Conservation (phyloP, 2,888 invertebrate species). For the Platerodrilus igneus region DNA sequence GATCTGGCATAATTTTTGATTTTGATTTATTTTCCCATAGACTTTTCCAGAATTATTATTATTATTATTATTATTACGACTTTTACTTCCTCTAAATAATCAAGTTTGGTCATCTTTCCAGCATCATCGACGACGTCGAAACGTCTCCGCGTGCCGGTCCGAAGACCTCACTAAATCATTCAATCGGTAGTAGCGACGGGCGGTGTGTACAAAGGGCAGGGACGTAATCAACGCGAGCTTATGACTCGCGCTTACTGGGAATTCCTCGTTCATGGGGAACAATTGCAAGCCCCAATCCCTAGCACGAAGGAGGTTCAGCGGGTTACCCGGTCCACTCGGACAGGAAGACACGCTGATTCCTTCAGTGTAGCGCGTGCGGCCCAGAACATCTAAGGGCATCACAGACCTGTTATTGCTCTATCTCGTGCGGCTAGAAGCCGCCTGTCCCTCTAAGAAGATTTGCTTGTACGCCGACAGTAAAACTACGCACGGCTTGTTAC, state of each 20-base stretch:
- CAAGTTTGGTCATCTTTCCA: conserved; percentile 60
- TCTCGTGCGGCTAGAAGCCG: conserved; percentile 56
- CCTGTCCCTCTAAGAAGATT: conserved; percentile 60
- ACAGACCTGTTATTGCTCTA: conserved; percentile 63
- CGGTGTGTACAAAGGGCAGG: conserved; percentile 66
- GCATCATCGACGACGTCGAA: conserved; percentile 48
- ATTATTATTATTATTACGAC: conserved; percentile 65
- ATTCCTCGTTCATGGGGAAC: conserved; percentile 60
- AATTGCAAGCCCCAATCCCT: conserved; percentile 63
- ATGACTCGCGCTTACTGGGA: conserved; percentile 66
- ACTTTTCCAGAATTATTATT: no score
- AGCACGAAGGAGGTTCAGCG: conserved; percentile 64
- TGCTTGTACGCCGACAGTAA: conserved; percentile 44
- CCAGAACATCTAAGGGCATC: conserved; percentile 62
- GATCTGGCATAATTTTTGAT: no score
- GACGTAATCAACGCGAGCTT: conserved; percentile 64
- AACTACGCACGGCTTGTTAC: conserved; percentile 34
- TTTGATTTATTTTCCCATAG: no score
- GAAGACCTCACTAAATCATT: conserved; percentile 60
- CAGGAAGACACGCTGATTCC: conserved; percentile 50
- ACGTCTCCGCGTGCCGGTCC: conserved; percentile 49
- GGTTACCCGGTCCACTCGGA: conserved; percentile 59
- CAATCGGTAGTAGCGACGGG: conserved; percentile 69
- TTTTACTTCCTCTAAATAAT: conserved; percentile 59
- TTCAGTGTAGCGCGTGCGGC: conserved; percentile 63